Percentiles rank a stretch among this genome's conserved stretches.
phyloP scores from a whole-genome alignment of 2,888 invertebrate species.

The Sinhomidia bicolor region DNA sequence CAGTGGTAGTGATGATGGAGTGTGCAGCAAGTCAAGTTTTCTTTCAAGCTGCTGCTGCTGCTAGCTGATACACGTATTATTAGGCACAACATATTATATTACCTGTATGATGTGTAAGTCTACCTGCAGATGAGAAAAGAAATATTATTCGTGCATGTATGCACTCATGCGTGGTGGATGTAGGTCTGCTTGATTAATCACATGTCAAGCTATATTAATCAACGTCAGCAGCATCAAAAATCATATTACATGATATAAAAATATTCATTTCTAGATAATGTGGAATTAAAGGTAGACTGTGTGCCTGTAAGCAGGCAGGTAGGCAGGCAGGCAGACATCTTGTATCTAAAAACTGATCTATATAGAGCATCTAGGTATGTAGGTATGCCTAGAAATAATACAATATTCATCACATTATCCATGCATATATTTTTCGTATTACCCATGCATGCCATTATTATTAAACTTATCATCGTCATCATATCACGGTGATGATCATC shows the following conservation, averaged over 20 bases:
- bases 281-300: neutral
- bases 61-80: too few relatives aligned
- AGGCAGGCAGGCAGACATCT: neutral
- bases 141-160: neutral
- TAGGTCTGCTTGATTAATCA: slow-evolving; percentile 72
- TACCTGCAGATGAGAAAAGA: too few relatives aligned
- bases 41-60: too few relatives aligned
- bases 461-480: slow-evolving; percentile 6
- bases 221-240: slow-evolving; percentile 60
- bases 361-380: slow-evolving; percentile 7
- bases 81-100: too few relatives aligned
- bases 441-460: slow-evolving; percentile 21
- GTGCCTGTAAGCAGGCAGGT: neutral
- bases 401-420: neutral
- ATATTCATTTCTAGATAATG: neutral
- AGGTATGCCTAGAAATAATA: too few relatives aligned
- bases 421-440: neutral
- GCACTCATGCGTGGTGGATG: slow-evolving; percentile 43
- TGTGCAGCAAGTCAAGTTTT: neutral
- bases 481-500: too few relatives aligned
- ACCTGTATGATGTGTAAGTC: too few relatives aligned
- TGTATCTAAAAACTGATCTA: too few relatives aligned
- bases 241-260: slow-evolving; percentile 16
- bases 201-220: slow-evolving; percentile 71
- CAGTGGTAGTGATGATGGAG: too few relatives aligned